Evolutionary conservation across 30 jellyfish, hydroid and myxozoan genomes (phyloP).

Genomic region (Cassiopea xamachana): DNA sequence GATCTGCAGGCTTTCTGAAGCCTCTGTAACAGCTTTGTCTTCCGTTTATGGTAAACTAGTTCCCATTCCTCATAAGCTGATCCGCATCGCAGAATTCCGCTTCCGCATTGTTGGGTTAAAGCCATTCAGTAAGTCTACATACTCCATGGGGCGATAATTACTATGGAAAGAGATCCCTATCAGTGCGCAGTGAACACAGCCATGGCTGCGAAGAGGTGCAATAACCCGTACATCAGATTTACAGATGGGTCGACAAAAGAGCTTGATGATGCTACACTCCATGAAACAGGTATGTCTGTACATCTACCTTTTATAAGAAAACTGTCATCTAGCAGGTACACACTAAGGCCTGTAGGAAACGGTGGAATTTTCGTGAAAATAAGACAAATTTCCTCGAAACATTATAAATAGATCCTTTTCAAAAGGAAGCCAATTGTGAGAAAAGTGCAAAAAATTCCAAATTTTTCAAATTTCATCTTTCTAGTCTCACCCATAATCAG

Average conservation of each 20-base stretch:
- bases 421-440: no score
- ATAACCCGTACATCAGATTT: background rate
- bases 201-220: background rate
- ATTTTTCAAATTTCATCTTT: no score
- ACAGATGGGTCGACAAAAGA: background rate
- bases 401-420: no score
- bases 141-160: background rate
- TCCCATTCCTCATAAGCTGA: background rate
- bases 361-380: no score
- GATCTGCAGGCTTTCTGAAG: constrained; percentile 2
- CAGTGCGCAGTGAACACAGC: background rate
- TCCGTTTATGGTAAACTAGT: background rate
- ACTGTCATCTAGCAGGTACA: no score
- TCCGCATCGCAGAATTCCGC: background rate
- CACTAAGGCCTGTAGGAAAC: no score
- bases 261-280: background rate
- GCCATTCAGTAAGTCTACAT: background rate
- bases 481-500: no score
- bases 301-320: no score
- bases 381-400: no score
- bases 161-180: background rate
- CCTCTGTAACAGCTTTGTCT: background rate
- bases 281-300: no score
- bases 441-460: no score
- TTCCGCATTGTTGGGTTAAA: background rate